Conservation (phyloP, 2,888 invertebrate genomes). For the Iselma pallidipennis region DNA sequence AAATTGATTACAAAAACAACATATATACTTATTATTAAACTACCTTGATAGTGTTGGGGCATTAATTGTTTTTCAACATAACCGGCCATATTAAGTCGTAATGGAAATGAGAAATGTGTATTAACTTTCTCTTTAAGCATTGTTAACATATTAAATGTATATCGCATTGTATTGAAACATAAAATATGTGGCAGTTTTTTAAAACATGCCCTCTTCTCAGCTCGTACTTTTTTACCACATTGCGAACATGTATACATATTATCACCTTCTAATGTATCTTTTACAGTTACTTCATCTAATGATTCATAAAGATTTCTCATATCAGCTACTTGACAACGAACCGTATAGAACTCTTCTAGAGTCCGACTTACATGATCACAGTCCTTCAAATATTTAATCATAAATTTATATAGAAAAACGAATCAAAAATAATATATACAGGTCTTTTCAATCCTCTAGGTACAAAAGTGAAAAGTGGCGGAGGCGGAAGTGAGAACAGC, state of each 20-base stretch:
- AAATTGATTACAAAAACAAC: neutral
- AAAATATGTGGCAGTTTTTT: constrained; percentile 91
- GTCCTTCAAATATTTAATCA: constrained; percentile 62
- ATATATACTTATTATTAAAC: neutral
- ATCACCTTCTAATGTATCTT: constrained; percentile 95
- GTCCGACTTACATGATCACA: constrained; percentile 94
- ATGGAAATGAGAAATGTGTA: constrained; percentile 94
- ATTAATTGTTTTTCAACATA: constrained; percentile 93
- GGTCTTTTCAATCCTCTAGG: too few relatives aligned
- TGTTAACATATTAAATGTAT: constrained; percentile 96
- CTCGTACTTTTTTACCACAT: constrained; percentile 92
- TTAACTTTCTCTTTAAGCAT: constrained; percentile 98
- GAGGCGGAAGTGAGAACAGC: too few relatives aligned
- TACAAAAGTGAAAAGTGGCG: too few relatives aligned
- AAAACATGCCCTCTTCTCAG: constrained; percentile 94
- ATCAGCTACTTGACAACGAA: constrained; percentile 94
- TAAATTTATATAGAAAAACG: neutral
- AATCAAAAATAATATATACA: neutral
- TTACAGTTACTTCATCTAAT: constrained; percentile 94
- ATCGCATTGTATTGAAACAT: constrained; percentile 96
- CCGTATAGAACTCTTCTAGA: constrained; percentile 94
- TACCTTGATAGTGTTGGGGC: constrained; percentile 84
- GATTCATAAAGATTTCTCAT: constrained; percentile 96
- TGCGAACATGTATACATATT: constrained; percentile 98
- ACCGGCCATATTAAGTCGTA: constrained; percentile 90